Conservation (phyloP, 1,140 invertebrate species). For the Dendroctonus valens region DNA sequence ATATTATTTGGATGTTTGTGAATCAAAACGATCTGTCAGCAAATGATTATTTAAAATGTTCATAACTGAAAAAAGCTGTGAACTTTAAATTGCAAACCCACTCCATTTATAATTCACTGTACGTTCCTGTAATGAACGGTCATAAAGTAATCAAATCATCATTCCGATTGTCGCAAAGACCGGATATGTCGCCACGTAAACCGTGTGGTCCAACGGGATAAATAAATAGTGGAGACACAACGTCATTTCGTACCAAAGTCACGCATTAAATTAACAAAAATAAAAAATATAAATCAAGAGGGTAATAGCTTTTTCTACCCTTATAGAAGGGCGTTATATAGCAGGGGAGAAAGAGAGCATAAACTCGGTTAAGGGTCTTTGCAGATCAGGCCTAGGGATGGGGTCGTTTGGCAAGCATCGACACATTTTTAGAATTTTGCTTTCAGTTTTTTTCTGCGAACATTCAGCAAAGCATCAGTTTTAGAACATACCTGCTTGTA, state of each 20-base stretch:
- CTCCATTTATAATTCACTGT: too few relatives aligned
- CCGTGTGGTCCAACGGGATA: not conserved
- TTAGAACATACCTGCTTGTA: too few relatives aligned
- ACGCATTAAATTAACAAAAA: constrained; percentile 45
- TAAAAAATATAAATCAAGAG: constrained; percentile 46
- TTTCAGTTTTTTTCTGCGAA: too few relatives aligned
- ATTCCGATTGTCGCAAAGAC: not conserved
- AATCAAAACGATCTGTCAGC: too few relatives aligned
- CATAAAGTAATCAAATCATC: too few relatives aligned
- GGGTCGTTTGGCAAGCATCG: not conserved
- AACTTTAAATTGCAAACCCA: too few relatives aligned
- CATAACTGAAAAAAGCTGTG: too few relatives aligned
- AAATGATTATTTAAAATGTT: too few relatives aligned
- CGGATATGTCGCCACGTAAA: constrained; percentile 6
- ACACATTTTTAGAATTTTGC: too few relatives aligned
- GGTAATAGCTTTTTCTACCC: constrained; percentile 37
- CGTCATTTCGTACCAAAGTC: constrained; percentile 37
- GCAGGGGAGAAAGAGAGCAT: constrained; percentile 31
- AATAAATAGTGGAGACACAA: constrained; percentile 20
- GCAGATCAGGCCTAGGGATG: constrained; percentile 32
- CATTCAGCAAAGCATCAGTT: too few relatives aligned
- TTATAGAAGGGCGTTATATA: constrained; percentile 27
- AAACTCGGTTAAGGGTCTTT: constrained; percentile 38
- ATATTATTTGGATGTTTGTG: too few relatives aligned
- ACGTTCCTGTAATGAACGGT: too few relatives aligned